A percentile compares a stretch with the other conserved stretches of the same genome.
Evolutionary conservation across 2,113 vertebrate species (phyloP).

Genomic region (Peromyscus leucopus): DNA sequence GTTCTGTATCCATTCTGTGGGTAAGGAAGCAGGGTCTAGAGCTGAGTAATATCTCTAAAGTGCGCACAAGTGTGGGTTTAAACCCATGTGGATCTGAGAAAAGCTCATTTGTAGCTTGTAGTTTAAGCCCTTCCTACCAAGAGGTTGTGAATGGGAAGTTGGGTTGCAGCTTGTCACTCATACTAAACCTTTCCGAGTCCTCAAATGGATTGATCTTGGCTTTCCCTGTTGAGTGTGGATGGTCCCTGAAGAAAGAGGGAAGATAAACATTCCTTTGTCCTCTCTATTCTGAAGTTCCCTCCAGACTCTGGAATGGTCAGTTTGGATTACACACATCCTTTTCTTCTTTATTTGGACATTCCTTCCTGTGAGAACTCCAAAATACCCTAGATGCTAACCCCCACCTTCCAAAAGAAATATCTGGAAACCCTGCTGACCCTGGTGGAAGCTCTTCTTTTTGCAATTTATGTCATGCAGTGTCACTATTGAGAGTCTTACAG

Average conservation of each 20-base stretch:
- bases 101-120: not conserved
- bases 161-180: not conserved
- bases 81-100: not conserved
- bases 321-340: not conserved
- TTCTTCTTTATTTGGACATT: not conserved
- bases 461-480: not conserved
- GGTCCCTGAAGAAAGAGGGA: not conserved
- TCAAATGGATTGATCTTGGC: not conserved
- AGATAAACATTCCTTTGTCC: not conserved
- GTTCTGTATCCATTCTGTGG: not conserved
- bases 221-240: not conserved
- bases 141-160: not conserved
- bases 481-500: constrained; percentile 34
- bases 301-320: not conserved
- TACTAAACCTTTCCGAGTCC: not conserved
- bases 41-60: not conserved
- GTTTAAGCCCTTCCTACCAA: not conserved
- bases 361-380: not conserved
- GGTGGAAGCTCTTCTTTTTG: not conserved
- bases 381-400: not conserved
- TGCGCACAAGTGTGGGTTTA: not conserved
- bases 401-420: not conserved
- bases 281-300: not conserved
- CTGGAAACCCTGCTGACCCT: not conserved
- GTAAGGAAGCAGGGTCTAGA: not conserved